Conservation (phyloP, 2,888 invertebrate genomes). For the Drosophila peninsularis region DNA sequence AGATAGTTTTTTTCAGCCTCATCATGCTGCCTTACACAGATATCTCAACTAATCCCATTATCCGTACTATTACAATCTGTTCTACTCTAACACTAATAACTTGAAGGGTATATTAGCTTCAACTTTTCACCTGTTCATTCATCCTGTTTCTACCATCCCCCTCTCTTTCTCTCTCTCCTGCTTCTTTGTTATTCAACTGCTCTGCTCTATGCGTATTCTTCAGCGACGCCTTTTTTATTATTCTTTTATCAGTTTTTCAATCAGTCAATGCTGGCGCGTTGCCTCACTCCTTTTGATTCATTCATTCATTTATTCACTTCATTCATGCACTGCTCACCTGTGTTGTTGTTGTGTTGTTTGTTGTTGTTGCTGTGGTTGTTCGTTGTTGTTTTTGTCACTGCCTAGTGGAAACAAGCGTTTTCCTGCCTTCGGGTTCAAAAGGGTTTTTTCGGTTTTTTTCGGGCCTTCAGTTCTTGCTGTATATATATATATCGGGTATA, state of each 20-base stretch:
- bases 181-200: conserved; percentile 10
- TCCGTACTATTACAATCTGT: too few species aligned
- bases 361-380: conserved; percentile 30
- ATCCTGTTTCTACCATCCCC: background rate
- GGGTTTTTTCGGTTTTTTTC: conserved; percentile 26
- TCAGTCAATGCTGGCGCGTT: conserved; percentile 53
- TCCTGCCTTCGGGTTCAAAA: conserved; percentile 67
- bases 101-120: too few species aligned
- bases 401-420: conserved; percentile 78
- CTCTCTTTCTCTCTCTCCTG: background rate
- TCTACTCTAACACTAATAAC: too few species aligned
- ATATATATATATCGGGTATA: conserved; percentile 4
- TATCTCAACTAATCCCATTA: too few species aligned
- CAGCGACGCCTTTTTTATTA: conserved; percentile 44
- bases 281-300: conserved; percentile 52
- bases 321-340: conserved; percentile 70
- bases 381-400: conserved; percentile 44
- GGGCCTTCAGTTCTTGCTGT: conserved; percentile 39
- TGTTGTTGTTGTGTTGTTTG: conserved; percentile 41
- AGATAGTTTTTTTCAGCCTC: too few species aligned
- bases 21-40: too few species aligned
- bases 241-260: conserved; percentile 76
- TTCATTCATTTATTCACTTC: conserved; percentile 76
- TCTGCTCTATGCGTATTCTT: background rate
- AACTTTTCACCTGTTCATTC: background rate